Conservation (phyloP, 2,797 vertebrate species). For the Ambastaia sidthimunki region DNA sequence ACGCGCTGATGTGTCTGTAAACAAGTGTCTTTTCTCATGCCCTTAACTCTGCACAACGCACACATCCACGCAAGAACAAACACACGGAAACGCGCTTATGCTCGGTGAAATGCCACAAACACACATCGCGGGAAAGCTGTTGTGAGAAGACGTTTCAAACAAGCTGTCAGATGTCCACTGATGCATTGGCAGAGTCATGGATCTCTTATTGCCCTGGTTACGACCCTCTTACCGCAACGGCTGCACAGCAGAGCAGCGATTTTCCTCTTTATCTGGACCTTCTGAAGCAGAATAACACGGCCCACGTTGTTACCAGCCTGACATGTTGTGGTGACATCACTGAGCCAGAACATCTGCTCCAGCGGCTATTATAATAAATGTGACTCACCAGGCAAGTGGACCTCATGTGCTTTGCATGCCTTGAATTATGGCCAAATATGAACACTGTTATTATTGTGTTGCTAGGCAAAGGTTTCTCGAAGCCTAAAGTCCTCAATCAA, state of each 20-base stretch:
- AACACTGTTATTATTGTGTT: slow-evolving; percentile 49
- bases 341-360: slow-evolving; percentile 70
- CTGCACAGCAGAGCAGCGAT: slow-evolving; percentile 15
- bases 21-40: slow-evolving; percentile 53
- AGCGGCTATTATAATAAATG: slow-evolving; percentile 56
- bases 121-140: slow-evolving; percentile 32
- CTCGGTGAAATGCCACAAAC: slow-evolving; percentile 27
- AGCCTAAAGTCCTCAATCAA: slow-evolving; percentile 39
- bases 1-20: slow-evolving; percentile 43
- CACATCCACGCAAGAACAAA: slow-evolving; percentile 25
- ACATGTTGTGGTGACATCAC: slow-evolving; percentile 69
- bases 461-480: slow-evolving; percentile 43
- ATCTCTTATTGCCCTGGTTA: slow-evolving; percentile 30
- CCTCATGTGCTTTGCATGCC: slow-evolving; percentile 59
- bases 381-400: slow-evolving; percentile 60
- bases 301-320: slow-evolving; percentile 42
- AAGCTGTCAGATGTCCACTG: slow-evolving; percentile 9
- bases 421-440: slow-evolving; percentile 31
- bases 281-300: slow-evolving; percentile 23
- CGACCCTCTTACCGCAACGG: background rate
- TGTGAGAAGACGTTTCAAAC: slow-evolving; percentile 36
- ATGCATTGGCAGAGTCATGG: background rate
- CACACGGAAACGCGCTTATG: background rate
- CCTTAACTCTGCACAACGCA: slow-evolving; percentile 38
- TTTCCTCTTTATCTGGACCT: slow-evolving; percentile 31